These are phyloP conservation scores for Notospermus geniculatus DNA, from an alignment of 1,140 invertebrate genomes.

Conservation along the genomic window DNA sequence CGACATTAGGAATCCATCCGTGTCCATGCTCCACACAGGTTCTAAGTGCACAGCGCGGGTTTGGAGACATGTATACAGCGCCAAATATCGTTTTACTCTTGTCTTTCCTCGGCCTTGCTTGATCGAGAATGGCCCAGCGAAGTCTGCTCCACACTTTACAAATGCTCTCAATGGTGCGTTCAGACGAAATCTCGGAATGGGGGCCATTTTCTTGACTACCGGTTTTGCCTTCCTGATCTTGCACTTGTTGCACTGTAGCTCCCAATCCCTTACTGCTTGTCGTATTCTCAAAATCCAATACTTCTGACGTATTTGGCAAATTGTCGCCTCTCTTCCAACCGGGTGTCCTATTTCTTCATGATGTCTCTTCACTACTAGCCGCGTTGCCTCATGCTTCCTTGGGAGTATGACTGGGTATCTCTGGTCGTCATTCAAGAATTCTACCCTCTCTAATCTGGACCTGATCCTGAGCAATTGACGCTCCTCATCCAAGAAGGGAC, in stretches of 20 bases:
- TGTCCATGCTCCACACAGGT: too few relatives aligned
- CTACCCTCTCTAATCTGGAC: constrained; percentile 7
- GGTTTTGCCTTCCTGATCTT: neutral
- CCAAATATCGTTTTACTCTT: too few relatives aligned
- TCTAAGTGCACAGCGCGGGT: too few relatives aligned
- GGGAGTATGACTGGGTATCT: constrained; percentile 21
- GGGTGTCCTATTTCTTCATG: constrained; percentile 12
- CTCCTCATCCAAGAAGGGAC: constrained; percentile 16
- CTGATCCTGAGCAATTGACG: constrained; percentile 10
- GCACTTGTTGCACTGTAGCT: neutral
- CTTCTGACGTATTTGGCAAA: neutral
- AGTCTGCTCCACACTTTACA: neutral
- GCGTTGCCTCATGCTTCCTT: constrained; percentile 13
- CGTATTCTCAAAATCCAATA: neutral
- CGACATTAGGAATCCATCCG: too few relatives aligned
- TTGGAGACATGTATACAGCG: too few relatives aligned
- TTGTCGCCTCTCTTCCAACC: neutral
- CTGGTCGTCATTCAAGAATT: constrained; percentile 13
- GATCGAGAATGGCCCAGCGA: too few relatives aligned
- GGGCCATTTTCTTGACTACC: constrained; percentile 14
- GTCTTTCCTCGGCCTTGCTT: too few relatives aligned
- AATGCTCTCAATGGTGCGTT: neutral
- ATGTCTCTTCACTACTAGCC: constrained; percentile 18
- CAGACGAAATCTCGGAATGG: neutral
- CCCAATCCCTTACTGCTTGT: neutral